Evolutionary conservation across 2,797 vertebrate species (phyloP), one percentile per base, ranked within the genome.

Genomic region (Xenopus petersii): DNA sequence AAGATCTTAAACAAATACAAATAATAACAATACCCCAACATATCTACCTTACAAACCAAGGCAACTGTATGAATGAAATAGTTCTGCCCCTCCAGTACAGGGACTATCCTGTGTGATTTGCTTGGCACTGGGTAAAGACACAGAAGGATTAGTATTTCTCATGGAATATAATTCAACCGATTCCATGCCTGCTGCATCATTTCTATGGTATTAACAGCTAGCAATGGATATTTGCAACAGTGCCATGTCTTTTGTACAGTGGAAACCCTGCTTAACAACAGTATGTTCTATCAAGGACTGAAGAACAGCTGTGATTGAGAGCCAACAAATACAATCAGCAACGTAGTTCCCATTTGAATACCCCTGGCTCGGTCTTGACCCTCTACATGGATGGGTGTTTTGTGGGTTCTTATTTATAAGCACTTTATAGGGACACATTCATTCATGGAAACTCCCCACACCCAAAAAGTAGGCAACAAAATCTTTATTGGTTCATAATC

Each of bases 201-300:
- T 51, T 51, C 49, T 51, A 15, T 15, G n/a, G 15, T 70, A 81
- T 75, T 80, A 74, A 71, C 75, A 65, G 77, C 68, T 71, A 48
- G 81, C 73, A 63, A 81, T 42, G 36, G 8, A 42, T 42, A 42
- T 42, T 0, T 42, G 36, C 36, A 42, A 42, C 8, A 0, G 36
- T 42, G 36, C 36, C 36, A 42, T 84, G 77, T 12, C 79, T 78
- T 85, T 80, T 83, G 80, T 75, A 85, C 83, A 81, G 82, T 80
- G 80, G 85, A 80, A 82, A 81, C 0, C 21, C 74, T 74, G 79
- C 63, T 64, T 70, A 68, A 79, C 49, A 79, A 73, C 78, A 64
- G 71, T 81, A 72, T 16, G 70, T 80, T 46, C 58, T 62, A 42
- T 21, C 21, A 56, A 56, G 70, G 67, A 69, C 65, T 55, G 17